Base-by-base conservation (phyloP, 2,888 invertebrate genomes). In the Phaonia tiefii region DNA sequence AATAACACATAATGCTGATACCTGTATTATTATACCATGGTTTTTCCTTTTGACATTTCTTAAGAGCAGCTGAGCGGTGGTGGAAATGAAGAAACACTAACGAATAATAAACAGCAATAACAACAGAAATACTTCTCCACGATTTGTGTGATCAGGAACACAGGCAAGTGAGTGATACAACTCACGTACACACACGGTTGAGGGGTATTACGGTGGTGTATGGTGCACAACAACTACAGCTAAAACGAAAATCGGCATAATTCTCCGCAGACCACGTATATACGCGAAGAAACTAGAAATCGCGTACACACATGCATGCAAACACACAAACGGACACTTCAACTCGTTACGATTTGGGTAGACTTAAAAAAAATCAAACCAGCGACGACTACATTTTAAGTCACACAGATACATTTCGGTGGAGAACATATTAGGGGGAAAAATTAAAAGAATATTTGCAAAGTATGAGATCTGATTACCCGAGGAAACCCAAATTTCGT, bases 311-410 rank as follows among this genome's bases (percentile, higher is more conserved):
- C 20, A 46, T n/a, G 51, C 39, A 56, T 25, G 82, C 85, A 85
- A 86, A 87, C 86, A 86, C 88, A 87, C 86, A 85, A 3, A 3
- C 31, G 31, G n/a, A n/a, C n/a, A n/a, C 8, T 31, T 3, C 88
- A 88, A 88, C 88, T 88, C 88, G 88, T 87, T 88, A 88, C 86
- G 87, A 88, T 88, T 88, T 86, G 86, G 85, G 86, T 88, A 85
- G 85, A 85, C 87, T 87, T 85, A 11, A 73, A 46, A 60, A 11
- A 71, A 58, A 44, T n/a, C n/a, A n/a, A n/a, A n/a, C n/a, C n/a
- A n/a, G n/a, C n/a, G n/a, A n/a, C n/a, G n/a, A n/a, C n/a, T n/a
- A n/a, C n/a, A n/a, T n/a, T n/a, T n/a, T n/a, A n/a, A n/a, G n/a
- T n/a, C n/a, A n/a, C n/a, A n/a, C n/a, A n/a, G n/a, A n/a, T n/a